Evolutionary conservation across 2,113 vertebrate species (phyloP).

Genomic region (Balaeniceps rex): DNA sequence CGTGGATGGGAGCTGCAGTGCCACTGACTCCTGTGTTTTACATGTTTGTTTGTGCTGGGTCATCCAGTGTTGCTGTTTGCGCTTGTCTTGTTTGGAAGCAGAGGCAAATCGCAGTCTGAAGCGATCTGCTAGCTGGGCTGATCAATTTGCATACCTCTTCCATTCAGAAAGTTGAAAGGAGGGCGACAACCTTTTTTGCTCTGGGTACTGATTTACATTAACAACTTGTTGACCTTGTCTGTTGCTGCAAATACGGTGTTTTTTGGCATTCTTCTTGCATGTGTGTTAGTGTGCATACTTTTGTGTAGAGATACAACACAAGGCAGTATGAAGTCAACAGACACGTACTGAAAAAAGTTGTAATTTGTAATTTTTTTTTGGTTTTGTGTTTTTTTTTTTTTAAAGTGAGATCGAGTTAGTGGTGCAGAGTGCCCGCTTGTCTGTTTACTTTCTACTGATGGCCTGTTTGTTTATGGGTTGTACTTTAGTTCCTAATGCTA

Average conservation of each 20-base stretch:
- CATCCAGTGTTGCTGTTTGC: neutral
- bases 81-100: neutral
- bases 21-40: neutral
- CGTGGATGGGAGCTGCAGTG: neutral
- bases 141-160: neutral
- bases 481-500: neutral
- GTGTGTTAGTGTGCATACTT: rapidly evolving
- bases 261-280: neutral
- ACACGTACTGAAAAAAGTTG: neutral
- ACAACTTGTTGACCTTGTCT: slow-evolving; percentile 8
- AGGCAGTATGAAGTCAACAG: neutral
- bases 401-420: neutral
- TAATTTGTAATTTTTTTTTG: neutral
- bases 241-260: neutral
- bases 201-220: neutral
- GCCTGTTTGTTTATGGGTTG: neutral
- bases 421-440: neutral
- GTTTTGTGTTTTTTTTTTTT: neutral
- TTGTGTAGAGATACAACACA: neutral
- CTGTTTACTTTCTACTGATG: neutral
- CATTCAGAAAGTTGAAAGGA: neutral
- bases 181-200: neutral
- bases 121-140: neutral
- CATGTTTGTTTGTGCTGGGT: neutral
- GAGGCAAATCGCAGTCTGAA: neutral